Conservation (phyloP, 37 sponge, comb jelly and placozoan genomes). For the Bolinopsis microptera region DNA sequence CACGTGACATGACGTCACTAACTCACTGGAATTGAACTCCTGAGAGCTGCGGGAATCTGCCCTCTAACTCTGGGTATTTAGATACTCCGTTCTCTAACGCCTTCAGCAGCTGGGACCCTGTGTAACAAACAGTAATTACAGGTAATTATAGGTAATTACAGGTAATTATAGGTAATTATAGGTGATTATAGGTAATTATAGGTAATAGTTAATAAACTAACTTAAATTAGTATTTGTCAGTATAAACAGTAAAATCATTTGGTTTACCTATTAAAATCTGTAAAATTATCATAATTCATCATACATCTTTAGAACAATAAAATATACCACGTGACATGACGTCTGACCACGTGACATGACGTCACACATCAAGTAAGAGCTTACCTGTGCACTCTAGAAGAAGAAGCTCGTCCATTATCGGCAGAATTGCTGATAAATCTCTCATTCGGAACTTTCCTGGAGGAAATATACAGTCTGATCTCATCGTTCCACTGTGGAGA, state of each 20-base stretch:
- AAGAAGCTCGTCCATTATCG: slow-evolving; percentile 34
- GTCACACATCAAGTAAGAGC: background rate
- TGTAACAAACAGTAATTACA: no score
- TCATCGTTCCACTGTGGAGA: slow-evolving; percentile 31
- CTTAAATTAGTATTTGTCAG: no score
- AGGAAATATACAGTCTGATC: slow-evolving; percentile 49
- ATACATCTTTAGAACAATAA: no score
- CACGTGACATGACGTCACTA: no score
- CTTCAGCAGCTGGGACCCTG: slow-evolving; percentile 69
- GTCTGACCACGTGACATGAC: background rate
- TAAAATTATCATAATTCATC: no score
- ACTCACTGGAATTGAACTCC: slow-evolving; percentile 71
- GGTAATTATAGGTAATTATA: no score
- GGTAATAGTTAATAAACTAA: no score
- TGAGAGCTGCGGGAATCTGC: slow-evolving; percentile 84
- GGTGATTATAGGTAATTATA: no score
- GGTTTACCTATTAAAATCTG: no score
- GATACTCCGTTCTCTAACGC: slow-evolving; percentile 85
- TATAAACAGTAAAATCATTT: no score
- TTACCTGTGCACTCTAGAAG: slow-evolving; percentile 38
- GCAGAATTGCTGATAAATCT: slow-evolving; percentile 7
- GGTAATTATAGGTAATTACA: no score
- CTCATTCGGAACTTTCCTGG: slow-evolving; percentile 45
- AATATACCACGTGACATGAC: background rate
- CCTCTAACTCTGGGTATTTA: slow-evolving; percentile 78